Evolutionary conservation across 2,888 invertebrate species (phyloP).

Genomic region (Calliopum simillimum): DNA sequence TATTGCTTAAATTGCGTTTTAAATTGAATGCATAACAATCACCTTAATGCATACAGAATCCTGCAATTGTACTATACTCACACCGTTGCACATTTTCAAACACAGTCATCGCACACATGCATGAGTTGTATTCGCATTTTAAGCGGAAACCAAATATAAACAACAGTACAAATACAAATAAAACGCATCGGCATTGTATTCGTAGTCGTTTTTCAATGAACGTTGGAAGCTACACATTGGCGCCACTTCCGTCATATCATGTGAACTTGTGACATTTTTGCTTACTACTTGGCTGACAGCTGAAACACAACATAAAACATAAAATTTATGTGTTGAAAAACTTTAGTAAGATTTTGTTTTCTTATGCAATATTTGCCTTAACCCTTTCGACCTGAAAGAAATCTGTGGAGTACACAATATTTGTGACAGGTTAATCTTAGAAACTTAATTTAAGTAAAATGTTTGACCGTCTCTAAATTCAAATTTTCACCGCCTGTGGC

Average conservation of each 20-base stretch:
- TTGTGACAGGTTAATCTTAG: no score
- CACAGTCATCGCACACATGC: not conserved
- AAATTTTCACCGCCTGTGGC: no score
- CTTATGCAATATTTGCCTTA: no score
- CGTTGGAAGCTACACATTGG: slow-evolving; percentile 16
- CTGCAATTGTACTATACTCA: not conserved
- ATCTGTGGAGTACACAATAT: no score
- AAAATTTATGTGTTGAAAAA: no score
- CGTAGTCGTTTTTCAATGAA: not conserved
- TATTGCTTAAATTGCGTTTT: no score
- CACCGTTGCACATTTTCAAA: not conserved
- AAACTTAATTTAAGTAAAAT: no score
- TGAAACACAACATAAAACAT: no score
- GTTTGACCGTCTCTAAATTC: no score
- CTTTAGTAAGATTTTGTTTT: no score
- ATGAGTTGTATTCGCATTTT: slow-evolving; percentile 15
- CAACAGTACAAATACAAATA: not conserved
- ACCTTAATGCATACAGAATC: not conserved
- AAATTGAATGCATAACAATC: not conserved
- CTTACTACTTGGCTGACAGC: not conserved
- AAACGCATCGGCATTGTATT: not conserved
- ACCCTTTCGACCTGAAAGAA: no score
- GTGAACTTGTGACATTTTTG: slow-evolving; percentile 19
- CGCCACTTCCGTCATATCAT: slow-evolving; percentile 23
- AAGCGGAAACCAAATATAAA: slow-evolving; percentile 15